Base-by-base conservation (phyloP, 2,888 invertebrate genomes). In the Amblyjoppa proteus region DNA sequence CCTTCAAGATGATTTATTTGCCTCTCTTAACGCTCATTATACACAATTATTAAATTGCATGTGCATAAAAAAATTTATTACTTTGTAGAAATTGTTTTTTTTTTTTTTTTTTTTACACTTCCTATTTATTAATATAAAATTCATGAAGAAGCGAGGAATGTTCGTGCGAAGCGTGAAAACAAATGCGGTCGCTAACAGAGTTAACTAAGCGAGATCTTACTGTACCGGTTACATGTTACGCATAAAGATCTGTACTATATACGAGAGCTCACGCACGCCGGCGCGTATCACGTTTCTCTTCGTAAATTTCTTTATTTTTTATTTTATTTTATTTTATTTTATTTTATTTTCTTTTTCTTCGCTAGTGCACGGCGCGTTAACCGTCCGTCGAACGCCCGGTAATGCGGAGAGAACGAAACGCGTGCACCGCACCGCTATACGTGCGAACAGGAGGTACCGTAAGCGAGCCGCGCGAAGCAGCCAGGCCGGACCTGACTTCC, bases 401-500 rank as follows among this genome's bases (percentile, higher is more conserved):
- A 68, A 75, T 56, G 74, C 73, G 49, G 66, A 83, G 74, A 64
- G 68, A 74, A 71, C 58, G 79, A 79, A 82, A 82, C 41, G 53
- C 61, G 61, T 34, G 34, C 76, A 41, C 53, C 53, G 28, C 58
- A 28, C 16, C 11, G 13, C 73, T 16, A 38, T 83, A 87, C 85
- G 87, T 83, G 81, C 68, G 28, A 81, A 87, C 79, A 71, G 81
- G 78, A 70, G 78, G 69, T 87, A 87, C 87, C 87, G 87, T 85
- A 85, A 87, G 61, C 81, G 77, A 83, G 76, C 71, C 49, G 84
- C 49, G 84, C 78, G 45, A 75, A 53, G 66, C 77, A 51, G 81
- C 68, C 70, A 56, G 70, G 76, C 75, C 85, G 82, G 75, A 82
- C 82, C 75, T 82, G 70, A 82, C 85, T 85, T 85, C 85, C 85